Evolutionary conservation across 2,113 vertebrate species (phyloP), one percentile per base, ranked within the genome.

Genomic region (Psittacula cyanocephala): DNA sequence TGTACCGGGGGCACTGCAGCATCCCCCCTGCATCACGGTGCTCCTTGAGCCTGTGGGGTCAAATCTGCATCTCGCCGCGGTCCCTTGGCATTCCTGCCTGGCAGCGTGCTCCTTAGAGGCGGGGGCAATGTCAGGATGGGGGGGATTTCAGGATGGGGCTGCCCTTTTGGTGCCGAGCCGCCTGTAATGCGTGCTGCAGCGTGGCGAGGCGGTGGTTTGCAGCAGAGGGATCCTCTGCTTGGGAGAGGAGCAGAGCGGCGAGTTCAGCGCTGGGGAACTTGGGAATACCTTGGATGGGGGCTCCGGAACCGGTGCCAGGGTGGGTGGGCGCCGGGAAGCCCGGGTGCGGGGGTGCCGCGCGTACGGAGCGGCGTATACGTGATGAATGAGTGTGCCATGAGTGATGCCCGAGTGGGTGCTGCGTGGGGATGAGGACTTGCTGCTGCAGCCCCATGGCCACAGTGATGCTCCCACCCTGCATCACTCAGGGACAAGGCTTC

Each of bases 351-450:
- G 92, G 88, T 69, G 87, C 52, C 8, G 55, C 2, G 86, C 3
- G 47, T 76, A 75, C 28, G 62, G 59, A 88, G n/a, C 70, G 3
- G 82, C 10, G 60, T 3, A 67, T 88, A 84, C 23, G 62, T 87
- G 94, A 60, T 91, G 96, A 96, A 95, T 93, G 95, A 91, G 86
- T 5, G 20, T 3, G 57, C 94, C 4, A 75, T 88, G 96, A 94
- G 95, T 92, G 92, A 95, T 55, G 96, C 19, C 82, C 76, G 92
- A 91, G 97, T 91, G 87, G 74, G 53, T 10, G 63, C 46, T 55
- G 46, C 9, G 59, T 59, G 87, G 85, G 79, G 78, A 91, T 0
- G 3, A 62, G 25, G 76, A 76, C 57, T 59, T 59, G n/a, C n/a
- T 14, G 27, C 50, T 78, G 60, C 52, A 52, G 0, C 16, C 47